Evolutionary conservation across 2,797 vertebrate species (phyloP).

Genomic region (Channa striata): DNA sequence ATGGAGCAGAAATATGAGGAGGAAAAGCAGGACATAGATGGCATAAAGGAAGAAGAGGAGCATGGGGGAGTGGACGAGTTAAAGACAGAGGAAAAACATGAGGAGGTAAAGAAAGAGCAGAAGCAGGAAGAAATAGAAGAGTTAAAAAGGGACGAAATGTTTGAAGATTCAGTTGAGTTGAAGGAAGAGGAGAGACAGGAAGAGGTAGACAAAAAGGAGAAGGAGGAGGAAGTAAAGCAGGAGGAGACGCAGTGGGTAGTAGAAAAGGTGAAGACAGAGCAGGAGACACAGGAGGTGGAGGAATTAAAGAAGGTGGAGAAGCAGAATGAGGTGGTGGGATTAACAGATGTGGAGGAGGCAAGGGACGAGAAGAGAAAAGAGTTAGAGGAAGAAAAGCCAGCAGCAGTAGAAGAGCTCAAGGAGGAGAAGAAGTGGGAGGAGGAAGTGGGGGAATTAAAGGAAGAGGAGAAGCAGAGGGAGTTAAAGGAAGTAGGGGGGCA

Average conservation of each 20-base stretch:
- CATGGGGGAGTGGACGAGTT: not conserved
- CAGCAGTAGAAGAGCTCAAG: not conserved
- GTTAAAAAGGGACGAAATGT: not conserved
- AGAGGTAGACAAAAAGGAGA: not conserved
- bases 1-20: not conserved
- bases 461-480: not conserved
- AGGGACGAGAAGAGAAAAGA: not conserved
- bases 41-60: not conserved
- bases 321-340: not conserved
- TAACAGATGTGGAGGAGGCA: not conserved
- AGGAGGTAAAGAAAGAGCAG: not conserved
- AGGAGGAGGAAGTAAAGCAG: not conserved
- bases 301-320: not conserved
- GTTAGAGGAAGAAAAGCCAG: too few relatives aligned
- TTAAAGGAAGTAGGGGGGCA: not conserved
- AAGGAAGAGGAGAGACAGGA: not conserved
- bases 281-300: not conserved
- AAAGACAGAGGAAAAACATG: not conserved
- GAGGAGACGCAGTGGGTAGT: not conserved
- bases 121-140: not conserved
- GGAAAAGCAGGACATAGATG: not conserved
- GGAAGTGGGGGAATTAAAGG: not conserved
- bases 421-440: not conserved
- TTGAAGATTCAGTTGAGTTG: not conserved
- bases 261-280: not conserved